Conservation (phyloP, 1,140 invertebrate species). For the Neocloeon triangulifer region DNA sequence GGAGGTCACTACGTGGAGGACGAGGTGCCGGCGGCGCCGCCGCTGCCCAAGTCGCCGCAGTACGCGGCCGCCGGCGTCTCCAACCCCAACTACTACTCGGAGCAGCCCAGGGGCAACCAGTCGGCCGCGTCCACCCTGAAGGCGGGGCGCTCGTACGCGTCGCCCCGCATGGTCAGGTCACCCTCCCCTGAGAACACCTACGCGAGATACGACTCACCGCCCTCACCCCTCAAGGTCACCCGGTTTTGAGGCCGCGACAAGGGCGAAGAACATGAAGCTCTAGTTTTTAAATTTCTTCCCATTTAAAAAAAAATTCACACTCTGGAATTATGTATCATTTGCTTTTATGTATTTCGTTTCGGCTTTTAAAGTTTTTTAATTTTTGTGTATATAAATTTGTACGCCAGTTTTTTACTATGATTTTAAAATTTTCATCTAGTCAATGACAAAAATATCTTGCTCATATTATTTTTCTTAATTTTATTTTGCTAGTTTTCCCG, state of each 20-base stretch:
- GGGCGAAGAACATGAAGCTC: no score
- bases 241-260: constrained; percentile 10
- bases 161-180: constrained; percentile 3
- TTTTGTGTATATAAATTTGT: no score
- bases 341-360: no score
- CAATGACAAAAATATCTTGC: no score
- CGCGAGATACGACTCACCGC: constrained; percentile 11
- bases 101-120: constrained; percentile 8
- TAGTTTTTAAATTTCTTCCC: no score
- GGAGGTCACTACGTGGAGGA: constrained; percentile 1
- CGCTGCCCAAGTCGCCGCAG: neutral
- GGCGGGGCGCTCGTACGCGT: constrained; percentile 5
- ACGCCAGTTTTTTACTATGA: no score
- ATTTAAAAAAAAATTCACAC: no score
- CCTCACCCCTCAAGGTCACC: constrained; percentile 12
- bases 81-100: constrained; percentile 12
- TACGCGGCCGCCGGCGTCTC: constrained; percentile 6
- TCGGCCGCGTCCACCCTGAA: constrained; percentile 10
- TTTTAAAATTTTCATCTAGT: no score
- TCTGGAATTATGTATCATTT: no score
- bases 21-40: neutral
- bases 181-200: constrained; percentile 10
- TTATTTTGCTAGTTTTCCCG: no score
- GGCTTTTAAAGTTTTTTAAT: no score
- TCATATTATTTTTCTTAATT: no score